These are phyloP conservation scores for Spodoptera littoralis DNA, from an alignment of 2,888 invertebrate species.

Conservation along the genomic window DNA sequence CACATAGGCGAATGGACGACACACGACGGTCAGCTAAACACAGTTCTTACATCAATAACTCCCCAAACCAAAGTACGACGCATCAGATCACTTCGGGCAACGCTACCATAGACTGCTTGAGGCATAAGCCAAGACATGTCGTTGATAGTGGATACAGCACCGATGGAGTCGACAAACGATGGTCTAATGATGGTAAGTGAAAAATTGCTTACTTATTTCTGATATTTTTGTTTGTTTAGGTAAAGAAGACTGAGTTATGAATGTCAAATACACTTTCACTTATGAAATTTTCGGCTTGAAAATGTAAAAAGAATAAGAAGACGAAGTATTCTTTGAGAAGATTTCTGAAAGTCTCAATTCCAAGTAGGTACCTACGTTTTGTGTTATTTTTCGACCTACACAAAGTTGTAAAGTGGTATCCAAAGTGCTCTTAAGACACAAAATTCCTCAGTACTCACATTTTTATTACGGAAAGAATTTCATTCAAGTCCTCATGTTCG, in stretches of 20 bases:
- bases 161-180: constrained; percentile 94
- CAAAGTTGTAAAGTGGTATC: too few relatives aligned
- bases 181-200: constrained; percentile 93
- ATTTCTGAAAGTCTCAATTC: too few relatives aligned
- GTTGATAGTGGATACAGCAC: constrained; percentile 97
- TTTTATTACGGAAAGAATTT: constrained; percentile 36
- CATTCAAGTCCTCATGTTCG: constrained; percentile 36
- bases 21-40: constrained; percentile 83
- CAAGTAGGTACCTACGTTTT: too few relatives aligned
- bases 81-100: constrained; percentile 84
- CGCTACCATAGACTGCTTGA: constrained; percentile 84
- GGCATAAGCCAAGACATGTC: constrained; percentile 90
- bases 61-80: constrained; percentile 68
- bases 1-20: constrained; percentile 86
- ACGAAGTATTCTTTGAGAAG: too few relatives aligned
- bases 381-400: too few relatives aligned
- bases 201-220: too few relatives aligned
- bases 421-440: constrained; percentile 15
- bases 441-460: constrained; percentile 31
- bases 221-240: too few relatives aligned
- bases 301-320: too few relatives aligned
- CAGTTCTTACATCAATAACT: constrained; percentile 77
- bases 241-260: too few relatives aligned
- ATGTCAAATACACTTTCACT: too few relatives aligned
- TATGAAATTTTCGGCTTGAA: too few relatives aligned